Evolutionary conservation across 2,113 vertebrate genomes (phyloP), one percentile per base, ranked within the genome.

Genomic region (Salminus brasiliensis): DNA sequence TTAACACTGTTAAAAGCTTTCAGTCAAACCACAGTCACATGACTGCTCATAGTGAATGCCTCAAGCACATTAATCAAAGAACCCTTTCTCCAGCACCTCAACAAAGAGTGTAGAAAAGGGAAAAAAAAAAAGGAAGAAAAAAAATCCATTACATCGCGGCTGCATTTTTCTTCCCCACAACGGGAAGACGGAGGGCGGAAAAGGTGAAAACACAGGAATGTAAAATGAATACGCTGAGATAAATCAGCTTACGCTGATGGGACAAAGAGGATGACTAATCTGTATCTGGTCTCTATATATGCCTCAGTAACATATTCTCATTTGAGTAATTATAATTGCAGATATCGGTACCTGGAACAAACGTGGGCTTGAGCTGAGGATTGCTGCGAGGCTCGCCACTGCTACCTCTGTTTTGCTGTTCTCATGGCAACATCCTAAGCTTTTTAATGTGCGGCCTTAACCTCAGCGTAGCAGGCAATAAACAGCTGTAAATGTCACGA

Each of bases 231-330:
- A 11, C 3, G 34, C 68, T 36, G 32, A 89, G 78, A 79, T 88
- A 87, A 87, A 88, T 84, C 86, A 89, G 86, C 84, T 27, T 80
- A 80, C 85, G 85, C 72, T 85, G 89, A 88, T 87, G 85, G 90
- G 84, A 90, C 87, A 83, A 90, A 89, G 83, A 23, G 85, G 87
- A 87, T 89, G 89, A 93, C 84, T 91, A 88, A 91, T 88, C 84
- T 81, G 23, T 11, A 36, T 39, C 80, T 86, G 82, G 82, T 86
- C 85, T 81, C 83, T 81, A 53, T 84, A 82, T 68, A 75, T 80
- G 85, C 83, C 81, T 72, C 81, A 80, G 87, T 81, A 89, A 90
- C 82, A 88, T 84, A 72, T 82, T 89, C 79, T 86, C 87, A 85
- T 86, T 88, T 83, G 89, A 86, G 87, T 89, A 80, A 91, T 87